These are phyloP conservation scores for Parnassius orleans DNA, from an alignment of 2,888 invertebrate species.

Conservation along the genomic window DNA sequence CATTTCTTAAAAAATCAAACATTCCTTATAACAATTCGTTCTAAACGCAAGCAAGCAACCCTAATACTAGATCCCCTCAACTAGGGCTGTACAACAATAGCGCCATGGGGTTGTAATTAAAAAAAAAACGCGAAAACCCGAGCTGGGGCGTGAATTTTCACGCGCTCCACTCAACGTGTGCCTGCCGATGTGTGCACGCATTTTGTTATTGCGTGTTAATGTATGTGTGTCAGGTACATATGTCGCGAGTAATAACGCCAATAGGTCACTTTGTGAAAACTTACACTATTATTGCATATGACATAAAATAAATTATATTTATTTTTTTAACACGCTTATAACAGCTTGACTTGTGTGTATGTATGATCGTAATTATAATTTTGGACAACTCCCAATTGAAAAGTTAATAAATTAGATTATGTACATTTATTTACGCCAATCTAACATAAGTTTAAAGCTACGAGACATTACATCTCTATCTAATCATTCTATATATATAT, in stretches of 20 bases:
- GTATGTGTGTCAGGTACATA: slow-evolving; percentile 22
- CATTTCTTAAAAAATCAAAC: neutral
- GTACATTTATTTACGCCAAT: too few relatives aligned
- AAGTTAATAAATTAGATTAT: too few relatives aligned
- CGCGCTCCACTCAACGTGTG: slow-evolving; percentile 57
- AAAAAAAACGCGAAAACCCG: slow-evolving; percentile 66
- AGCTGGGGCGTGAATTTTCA: slow-evolving; percentile 72
- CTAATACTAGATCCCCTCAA: slow-evolving; percentile 57
- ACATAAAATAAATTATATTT: too few relatives aligned
- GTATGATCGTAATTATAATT: too few relatives aligned
- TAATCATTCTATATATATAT: too few relatives aligned
- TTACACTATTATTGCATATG: too few relatives aligned
- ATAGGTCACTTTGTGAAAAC: slow-evolving; percentile 14
- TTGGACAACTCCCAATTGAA: too few relatives aligned
- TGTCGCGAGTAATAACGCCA: neutral
- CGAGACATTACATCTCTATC: too few relatives aligned
- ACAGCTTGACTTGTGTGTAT: too few relatives aligned
- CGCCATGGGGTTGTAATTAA: slow-evolving; percentile 74
- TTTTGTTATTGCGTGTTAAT: slow-evolving; percentile 23
- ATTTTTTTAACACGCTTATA: too few relatives aligned
- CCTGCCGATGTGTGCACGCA: slow-evolving; percentile 27
- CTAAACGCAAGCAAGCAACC: slow-evolving; percentile 42
- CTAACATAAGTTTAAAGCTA: too few relatives aligned
- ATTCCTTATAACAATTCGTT: slow-evolving; percentile 11
- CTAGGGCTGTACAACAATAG: slow-evolving; percentile 69